These are phyloP conservation scores for Cuniculus paca DNA, from an alignment of 2,797 vertebrate genomes.

Conservation along the genomic window DNA sequence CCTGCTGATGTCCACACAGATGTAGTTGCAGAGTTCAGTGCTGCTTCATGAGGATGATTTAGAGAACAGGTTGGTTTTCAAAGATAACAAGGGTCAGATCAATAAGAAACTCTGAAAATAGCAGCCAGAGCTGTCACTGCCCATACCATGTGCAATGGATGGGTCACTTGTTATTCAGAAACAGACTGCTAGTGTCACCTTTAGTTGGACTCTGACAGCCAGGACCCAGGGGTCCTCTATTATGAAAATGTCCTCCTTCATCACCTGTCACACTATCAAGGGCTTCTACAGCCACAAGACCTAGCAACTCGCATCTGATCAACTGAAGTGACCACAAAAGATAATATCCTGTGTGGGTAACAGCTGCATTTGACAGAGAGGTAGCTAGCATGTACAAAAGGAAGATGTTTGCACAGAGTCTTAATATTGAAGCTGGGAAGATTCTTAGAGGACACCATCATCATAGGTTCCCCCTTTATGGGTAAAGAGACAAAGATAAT, in stretches of 20 bases:
- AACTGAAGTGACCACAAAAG: background rate
- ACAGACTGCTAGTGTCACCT: background rate
- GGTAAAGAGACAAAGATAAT: background rate
- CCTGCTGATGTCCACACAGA: background rate
- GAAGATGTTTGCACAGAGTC: background rate
- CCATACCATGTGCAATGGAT: background rate
- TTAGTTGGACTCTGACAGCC: background rate
- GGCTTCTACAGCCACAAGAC: background rate
- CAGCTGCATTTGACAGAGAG: background rate
- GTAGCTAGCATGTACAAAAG: background rate
- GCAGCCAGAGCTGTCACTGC: background rate
- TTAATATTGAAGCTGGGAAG: background rate
- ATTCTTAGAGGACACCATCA: background rate
- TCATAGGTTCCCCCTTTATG: background rate
- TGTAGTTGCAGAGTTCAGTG: background rate
- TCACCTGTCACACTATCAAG: background rate
- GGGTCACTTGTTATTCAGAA: background rate
- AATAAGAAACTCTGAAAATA: background rate
- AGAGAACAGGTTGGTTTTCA: background rate
- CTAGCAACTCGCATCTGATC: background rate
- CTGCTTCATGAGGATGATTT: background rate
- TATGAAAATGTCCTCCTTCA: background rate
- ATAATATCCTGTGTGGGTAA: background rate
- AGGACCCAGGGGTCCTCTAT: background rate
- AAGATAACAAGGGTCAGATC: background rate